A percentile compares a stretch with the other conserved stretches of the same genome.
Conservation (phyloP, 2,113 vertebrate species). For the Antigone vipio region DNA sequence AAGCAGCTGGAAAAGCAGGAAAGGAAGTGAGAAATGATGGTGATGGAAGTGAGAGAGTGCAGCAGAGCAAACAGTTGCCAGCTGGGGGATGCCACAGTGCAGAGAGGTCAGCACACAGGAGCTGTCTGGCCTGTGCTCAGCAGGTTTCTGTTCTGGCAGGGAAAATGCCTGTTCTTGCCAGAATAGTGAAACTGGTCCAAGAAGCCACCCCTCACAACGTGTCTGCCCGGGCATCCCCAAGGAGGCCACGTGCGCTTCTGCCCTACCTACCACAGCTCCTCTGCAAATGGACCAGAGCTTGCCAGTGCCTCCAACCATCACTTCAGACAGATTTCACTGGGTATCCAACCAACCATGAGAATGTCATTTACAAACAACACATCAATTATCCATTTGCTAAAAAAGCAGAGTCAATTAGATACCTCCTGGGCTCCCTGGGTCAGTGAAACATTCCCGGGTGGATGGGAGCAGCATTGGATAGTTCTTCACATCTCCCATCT, state of each 20-base stretch:
- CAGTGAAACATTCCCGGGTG: neutral
- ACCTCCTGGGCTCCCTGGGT: neutral
- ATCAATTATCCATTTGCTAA: neutral
- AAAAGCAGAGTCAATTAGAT: neutral
- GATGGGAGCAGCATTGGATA: neutral
- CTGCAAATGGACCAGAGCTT: neutral
- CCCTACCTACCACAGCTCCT: neutral
- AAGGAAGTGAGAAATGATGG: neutral
- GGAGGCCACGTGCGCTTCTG: neutral
- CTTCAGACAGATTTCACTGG: neutral
- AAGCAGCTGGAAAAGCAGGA: neutral
- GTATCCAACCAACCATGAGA: neutral
- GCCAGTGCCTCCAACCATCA: neutral
- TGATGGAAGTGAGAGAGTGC: neutral
- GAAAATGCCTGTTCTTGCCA: neutral
- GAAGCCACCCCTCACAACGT: rapidly evolving
- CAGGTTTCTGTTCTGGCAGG: neutral
- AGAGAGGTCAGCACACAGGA: neutral
- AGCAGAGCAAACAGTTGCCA: neutral
- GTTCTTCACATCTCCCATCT: neutral
- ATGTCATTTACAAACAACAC: neutral
- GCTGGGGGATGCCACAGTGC: neutral
- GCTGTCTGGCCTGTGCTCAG: neutral
- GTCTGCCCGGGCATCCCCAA: neutral
- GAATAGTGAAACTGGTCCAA: neutral